phyloP scores from a whole-genome alignment of 2,797 vertebrate species.

The Enteromius treurensis region DNA sequence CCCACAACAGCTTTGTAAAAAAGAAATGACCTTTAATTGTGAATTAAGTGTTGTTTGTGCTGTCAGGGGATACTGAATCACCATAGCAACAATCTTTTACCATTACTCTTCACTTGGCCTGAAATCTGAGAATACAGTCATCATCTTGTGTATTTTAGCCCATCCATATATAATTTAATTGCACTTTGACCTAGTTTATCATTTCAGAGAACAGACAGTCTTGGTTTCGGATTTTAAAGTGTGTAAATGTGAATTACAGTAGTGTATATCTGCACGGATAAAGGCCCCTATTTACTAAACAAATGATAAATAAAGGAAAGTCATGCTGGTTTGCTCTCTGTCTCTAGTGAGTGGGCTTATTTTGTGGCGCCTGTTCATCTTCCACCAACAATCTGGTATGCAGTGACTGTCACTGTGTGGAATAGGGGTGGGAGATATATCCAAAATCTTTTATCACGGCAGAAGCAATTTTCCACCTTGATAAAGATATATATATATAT shows the following conservation, averaged over 20 bases:
- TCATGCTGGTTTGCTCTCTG: neutral
- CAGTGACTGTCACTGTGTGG: conserved; percentile 21
- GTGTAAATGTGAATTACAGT: conserved; percentile 18
- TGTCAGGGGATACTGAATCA: neutral
- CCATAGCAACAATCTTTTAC: neutral
- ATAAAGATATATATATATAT: too few relatives aligned
- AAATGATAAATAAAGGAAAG: conserved; percentile 45
- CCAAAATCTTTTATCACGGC: neutral
- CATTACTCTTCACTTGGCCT: neutral
- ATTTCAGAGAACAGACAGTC: conserved; percentile 5
- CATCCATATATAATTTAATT: conserved; percentile 3
- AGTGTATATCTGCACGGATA: conserved; percentile 5
- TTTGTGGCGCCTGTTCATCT: conserved; percentile 16
- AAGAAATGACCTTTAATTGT: neutral
- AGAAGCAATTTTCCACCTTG: too few relatives aligned
- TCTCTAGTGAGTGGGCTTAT: neutral
- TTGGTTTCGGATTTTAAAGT: conserved; percentile 10
- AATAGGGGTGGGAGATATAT: conserved; percentile 1
- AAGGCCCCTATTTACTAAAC: conserved; percentile 47
- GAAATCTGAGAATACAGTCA: neutral
- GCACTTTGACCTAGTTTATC: conserved; percentile 2
- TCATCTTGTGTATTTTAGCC: neutral
- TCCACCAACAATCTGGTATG: conserved; percentile 35
- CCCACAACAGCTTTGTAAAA: neutral
- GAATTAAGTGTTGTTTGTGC: conserved; percentile 24